Conservation (phyloP, 2,113 vertebrate species). For the Bubalus kerabau region DNA sequence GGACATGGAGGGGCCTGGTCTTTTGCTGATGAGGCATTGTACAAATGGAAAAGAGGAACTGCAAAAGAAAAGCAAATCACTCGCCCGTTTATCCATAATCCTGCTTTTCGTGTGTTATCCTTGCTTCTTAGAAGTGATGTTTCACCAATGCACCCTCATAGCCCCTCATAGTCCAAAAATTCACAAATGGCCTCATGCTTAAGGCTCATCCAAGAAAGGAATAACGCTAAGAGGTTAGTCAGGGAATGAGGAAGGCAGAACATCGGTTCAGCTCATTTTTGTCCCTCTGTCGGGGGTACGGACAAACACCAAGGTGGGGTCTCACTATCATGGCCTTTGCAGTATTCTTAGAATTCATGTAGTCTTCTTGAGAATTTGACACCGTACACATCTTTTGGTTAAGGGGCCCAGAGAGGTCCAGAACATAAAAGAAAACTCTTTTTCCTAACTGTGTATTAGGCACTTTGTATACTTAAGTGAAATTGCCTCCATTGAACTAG, state of each 20-base stretch:
- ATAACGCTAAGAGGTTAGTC: neutral
- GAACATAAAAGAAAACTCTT: neutral
- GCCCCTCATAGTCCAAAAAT: neutral
- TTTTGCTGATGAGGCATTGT: neutral
- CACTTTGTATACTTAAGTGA: neutral
- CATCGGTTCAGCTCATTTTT: neutral
- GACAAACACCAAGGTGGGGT: neutral
- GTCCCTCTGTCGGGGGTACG: neutral
- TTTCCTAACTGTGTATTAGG: neutral
- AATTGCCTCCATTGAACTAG: neutral
- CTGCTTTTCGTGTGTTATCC: neutral
- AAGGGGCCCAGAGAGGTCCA: neutral
- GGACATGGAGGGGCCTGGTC: rapidly evolving
- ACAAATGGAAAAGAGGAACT: neutral
- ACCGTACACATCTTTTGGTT: neutral
- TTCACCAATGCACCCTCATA: neutral
- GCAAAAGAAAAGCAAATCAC: neutral
- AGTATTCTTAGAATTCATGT: neutral
- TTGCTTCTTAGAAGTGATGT: neutral
- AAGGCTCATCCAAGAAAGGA: neutral
- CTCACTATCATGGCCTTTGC: neutral
- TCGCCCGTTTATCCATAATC: neutral
- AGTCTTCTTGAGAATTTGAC: neutral
- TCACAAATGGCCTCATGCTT: neutral
- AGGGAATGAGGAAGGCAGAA: neutral